Evolutionary conservation across 2,888 invertebrate genomes (phyloP).

Genomic region (Hydriomena furcata): DNA sequence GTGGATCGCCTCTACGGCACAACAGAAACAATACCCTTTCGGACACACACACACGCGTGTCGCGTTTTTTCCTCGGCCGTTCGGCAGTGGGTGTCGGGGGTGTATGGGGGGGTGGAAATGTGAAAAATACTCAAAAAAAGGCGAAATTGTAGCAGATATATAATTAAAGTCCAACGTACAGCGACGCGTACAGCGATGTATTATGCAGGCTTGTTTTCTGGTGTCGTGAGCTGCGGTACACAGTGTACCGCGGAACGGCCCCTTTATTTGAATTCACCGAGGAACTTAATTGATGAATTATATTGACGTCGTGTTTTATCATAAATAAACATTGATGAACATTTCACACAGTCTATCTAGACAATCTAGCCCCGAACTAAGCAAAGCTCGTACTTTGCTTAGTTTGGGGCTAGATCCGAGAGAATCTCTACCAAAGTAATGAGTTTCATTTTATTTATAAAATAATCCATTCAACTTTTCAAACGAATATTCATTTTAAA

Average conservation of each 20-base stretch:
- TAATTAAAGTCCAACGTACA: conserved; percentile 82
- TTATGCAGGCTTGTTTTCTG: conserved; percentile 75
- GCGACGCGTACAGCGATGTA: conserved; percentile 76
- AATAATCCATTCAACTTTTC: too few relatives aligned
- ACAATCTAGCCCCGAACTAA: too few relatives aligned
- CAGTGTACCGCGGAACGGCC: conserved; percentile 20
- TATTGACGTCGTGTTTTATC: conserved; percentile 20
- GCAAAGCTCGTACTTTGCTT: too few relatives aligned
- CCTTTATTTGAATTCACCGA: conserved; percentile 31
- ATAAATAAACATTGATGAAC: too few relatives aligned
- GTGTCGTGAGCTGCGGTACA: conserved; percentile 61
- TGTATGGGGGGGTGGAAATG: conserved; percentile 73
- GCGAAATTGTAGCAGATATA: conserved; percentile 84
- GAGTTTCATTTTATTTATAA: too few relatives aligned
- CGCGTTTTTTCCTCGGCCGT: conserved; percentile 71
- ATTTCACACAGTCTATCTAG: too few relatives aligned
- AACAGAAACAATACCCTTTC: conserved; percentile 40
- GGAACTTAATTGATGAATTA: conserved; percentile 24
- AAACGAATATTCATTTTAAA: too few relatives aligned
- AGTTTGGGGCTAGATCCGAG: too few relatives aligned
- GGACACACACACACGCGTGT: conserved; percentile 66
- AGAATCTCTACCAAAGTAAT: too few relatives aligned
- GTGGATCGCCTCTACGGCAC: background rate
- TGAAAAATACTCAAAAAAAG: conserved; percentile 85
- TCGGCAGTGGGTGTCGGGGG: conserved; percentile 67